A percentile compares a stretch with the other conserved stretches of the same genome.
Evolutionary conservation across 2,797 vertebrate species (phyloP).

Genomic region (Columba guinea): DNA sequence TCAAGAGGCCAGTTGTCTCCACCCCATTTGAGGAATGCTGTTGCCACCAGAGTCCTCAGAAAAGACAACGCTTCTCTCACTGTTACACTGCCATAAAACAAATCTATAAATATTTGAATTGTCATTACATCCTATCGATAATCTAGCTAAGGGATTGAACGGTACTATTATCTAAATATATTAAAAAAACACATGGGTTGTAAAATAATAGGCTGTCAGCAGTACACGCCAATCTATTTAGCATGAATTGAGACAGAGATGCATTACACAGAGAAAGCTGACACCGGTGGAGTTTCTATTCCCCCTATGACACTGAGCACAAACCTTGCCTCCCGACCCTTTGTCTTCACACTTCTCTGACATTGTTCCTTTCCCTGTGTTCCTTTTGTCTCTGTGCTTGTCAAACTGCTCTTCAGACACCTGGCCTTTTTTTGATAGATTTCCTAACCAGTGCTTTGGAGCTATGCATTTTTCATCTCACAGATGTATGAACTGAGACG

Average conservation of each 20-base stretch:
- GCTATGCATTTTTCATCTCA: slow-evolving; percentile 23
- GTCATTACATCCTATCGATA: not conserved
- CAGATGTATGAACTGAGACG: slow-evolving; percentile 15
- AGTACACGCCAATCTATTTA: slow-evolving; percentile 52
- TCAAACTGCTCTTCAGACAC: slow-evolving; percentile 49
- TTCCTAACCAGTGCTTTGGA: slow-evolving; percentile 25
- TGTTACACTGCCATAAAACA: not conserved
- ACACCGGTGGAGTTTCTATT: slow-evolving; percentile 42
- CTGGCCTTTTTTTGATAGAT: slow-evolving; percentile 18
- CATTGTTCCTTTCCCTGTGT: slow-evolving; percentile 31
- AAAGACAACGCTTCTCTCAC: not conserved
- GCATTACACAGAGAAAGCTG: slow-evolving; percentile 54
- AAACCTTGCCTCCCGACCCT: slow-evolving; percentile 50
- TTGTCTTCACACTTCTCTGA: slow-evolving; percentile 67
- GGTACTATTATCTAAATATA: not conserved
- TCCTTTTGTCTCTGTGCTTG: slow-evolving; percentile 42
- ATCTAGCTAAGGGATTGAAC: not conserved
- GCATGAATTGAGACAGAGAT: slow-evolving; percentile 41
- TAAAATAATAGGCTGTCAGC: slow-evolving; percentile 47
- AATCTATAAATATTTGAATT: not conserved
- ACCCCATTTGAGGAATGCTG: not conserved
- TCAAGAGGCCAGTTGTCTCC: not conserved
- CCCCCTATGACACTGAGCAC: slow-evolving; percentile 30
- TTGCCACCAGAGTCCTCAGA: not conserved
- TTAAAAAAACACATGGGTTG: not conserved